Evolutionary conservation across 2,797 vertebrate genomes (phyloP).

Genomic region (Florisuga fusca): DNA sequence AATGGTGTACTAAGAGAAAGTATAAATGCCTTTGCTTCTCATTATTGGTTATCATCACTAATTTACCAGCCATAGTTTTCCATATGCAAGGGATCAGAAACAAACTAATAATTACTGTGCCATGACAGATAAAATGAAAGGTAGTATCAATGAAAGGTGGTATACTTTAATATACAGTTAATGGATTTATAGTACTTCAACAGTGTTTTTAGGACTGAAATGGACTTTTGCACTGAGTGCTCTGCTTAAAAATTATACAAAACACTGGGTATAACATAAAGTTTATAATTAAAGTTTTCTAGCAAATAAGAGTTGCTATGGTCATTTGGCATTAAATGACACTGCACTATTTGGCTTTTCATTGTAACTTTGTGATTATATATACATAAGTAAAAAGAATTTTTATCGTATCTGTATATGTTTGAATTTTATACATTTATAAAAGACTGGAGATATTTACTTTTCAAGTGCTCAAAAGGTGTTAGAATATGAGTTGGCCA

Average conservation of each 20-base stretch:
- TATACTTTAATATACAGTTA: constrained; percentile 47
- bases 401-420: background rate
- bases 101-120: constrained; percentile 45
- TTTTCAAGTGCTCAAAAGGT: background rate
- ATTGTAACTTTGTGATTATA: background rate
- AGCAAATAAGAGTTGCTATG: background rate
- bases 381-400: background rate
- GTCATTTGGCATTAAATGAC: constrained; percentile 24
- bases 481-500: background rate
- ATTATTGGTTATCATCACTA: constrained; percentile 44
- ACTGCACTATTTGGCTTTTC: background rate
- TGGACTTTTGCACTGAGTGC: background rate
- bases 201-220: constrained; percentile 37
- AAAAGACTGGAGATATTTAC: background rate
- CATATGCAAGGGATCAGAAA: constrained; percentile 61
- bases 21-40: constrained; percentile 10
- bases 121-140: constrained; percentile 33
- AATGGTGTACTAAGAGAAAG: background rate
- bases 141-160: constrained; percentile 31
- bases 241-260: constrained; percentile 26
- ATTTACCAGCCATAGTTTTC: constrained; percentile 28
- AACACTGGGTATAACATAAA: background rate
- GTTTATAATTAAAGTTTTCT: constrained; percentile 52
- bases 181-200: constrained; percentile 32
- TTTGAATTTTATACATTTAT: background rate